phyloP scores from a whole-genome alignment of 2,888 invertebrate species.

The Noctua janthina region DNA sequence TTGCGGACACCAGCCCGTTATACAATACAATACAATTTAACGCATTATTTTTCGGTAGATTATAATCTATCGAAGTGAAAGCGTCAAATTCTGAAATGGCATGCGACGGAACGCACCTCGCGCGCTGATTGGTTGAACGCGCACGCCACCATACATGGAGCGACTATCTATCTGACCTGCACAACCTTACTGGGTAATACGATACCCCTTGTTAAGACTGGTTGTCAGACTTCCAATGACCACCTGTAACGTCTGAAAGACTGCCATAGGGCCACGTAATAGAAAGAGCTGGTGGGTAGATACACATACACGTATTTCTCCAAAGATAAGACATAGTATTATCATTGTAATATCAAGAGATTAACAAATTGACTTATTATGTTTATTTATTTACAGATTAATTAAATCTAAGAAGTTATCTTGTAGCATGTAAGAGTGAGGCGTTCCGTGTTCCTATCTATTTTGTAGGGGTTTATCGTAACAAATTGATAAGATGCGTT shows the following conservation, averaged over 20 bases:
- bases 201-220: background rate
- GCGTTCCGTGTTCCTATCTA: background rate
- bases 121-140: too few relatives aligned
- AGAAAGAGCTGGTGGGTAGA: background rate
- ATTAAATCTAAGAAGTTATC: constrained; percentile 1
- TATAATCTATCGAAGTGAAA: too few relatives aligned
- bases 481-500: constrained; percentile 1
- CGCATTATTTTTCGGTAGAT: too few relatives aligned
- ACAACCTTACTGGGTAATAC: background rate
- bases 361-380: constrained; percentile 14
- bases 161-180: background rate
- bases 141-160: background rate
- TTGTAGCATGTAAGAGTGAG: background rate
- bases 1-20: too few relatives aligned
- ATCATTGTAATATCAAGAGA: background rate
- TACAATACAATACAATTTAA: too few relatives aligned
- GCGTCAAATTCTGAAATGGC: too few relatives aligned
- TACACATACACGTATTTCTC: background rate
- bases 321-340: background rate
- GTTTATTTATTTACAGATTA: background rate
- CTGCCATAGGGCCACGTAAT: background rate
- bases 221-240: background rate
- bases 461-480: background rate
- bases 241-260: background rate
- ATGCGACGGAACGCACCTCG: too few relatives aligned